A percentile compares a stretch with the other conserved stretches of the same genome.
These are phyloP conservation scores for Dryomyza anilis DNA, from an alignment of 2,888 invertebrate genomes.

Conservation along the genomic window DNA sequence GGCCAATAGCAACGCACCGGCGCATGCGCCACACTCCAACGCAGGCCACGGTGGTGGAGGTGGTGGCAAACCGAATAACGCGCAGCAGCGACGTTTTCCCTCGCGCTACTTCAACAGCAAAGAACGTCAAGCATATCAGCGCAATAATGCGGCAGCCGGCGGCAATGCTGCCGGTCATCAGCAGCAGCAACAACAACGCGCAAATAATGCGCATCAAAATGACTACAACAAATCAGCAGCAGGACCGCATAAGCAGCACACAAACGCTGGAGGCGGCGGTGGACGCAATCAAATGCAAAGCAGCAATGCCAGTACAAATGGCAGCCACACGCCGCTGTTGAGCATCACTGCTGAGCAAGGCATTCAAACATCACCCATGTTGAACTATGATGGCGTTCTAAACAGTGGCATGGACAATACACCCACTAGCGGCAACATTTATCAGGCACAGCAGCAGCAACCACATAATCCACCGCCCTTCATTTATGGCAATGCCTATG, in stretches of 20 bases:
- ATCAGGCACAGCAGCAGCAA: no score
- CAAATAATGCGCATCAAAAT: constrained; percentile 27
- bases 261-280: background rate
- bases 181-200: background rate
- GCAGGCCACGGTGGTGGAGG: no score
- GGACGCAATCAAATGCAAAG: background rate
- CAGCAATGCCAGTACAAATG: background rate
- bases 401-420: constrained; percentile 7
- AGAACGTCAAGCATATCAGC: constrained; percentile 39
- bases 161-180: background rate
- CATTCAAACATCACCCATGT: constrained; percentile 39
- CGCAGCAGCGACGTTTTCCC: constrained; percentile 40
- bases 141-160: constrained; percentile 9
- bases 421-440: no score
- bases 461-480: constrained; percentile 29
- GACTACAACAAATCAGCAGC: constrained; percentile 21
- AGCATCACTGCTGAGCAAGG: constrained; percentile 29
- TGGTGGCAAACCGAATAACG: constrained; percentile 13
- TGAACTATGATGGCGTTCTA: constrained; percentile 13
- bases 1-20: constrained; percentile 2
- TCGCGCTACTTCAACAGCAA: constrained; percentile 47
- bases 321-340: background rate
- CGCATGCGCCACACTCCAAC: constrained; percentile 9
- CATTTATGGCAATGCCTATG: constrained; percentile 33
- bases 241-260: background rate